A percentile compares a stretch with the other conserved stretches of the same genome.
Evolutionary conservation across 2,888 invertebrate genomes (phyloP).

Genomic region (Lysandra coridon): DNA sequence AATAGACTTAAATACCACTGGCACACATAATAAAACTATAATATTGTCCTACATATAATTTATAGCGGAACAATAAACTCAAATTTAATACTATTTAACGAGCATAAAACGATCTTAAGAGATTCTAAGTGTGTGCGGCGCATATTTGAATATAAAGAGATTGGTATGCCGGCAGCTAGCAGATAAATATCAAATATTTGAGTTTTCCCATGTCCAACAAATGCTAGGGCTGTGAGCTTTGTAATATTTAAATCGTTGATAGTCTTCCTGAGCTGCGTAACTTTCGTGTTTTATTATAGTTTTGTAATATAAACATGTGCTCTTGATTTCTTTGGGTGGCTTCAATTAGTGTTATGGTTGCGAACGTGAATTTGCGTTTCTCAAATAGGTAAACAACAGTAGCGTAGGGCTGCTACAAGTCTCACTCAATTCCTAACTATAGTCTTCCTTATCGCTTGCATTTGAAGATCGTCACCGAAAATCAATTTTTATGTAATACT

Average conservation of each 20-base stretch:
- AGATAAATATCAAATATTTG: constrained; percentile 27
- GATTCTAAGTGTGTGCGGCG: constrained; percentile 10
- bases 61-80: constrained; percentile 9
- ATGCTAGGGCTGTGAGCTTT: background rate
- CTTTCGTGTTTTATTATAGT: background rate
- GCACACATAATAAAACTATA: background rate
- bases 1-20: background rate
- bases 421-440: too few species aligned
- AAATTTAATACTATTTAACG: constrained; percentile 8
- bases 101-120: constrained; percentile 15
- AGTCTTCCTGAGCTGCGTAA: background rate
- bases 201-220: constrained; percentile 20
- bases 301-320: background rate
- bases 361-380: too few species aligned
- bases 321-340: background rate
- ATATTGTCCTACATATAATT: background rate
- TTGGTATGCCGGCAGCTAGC: constrained; percentile 2
- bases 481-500: background rate
- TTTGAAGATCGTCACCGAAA: background rate
- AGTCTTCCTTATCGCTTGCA: background rate
- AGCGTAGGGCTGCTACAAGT: too few species aligned
- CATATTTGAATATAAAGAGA: constrained; percentile 25
- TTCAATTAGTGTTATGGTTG: too few species aligned
- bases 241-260: background rate
- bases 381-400: too few species aligned